Conservation (phyloP, 2,888 invertebrate genomes). For the Lobophora halterata region DNA sequence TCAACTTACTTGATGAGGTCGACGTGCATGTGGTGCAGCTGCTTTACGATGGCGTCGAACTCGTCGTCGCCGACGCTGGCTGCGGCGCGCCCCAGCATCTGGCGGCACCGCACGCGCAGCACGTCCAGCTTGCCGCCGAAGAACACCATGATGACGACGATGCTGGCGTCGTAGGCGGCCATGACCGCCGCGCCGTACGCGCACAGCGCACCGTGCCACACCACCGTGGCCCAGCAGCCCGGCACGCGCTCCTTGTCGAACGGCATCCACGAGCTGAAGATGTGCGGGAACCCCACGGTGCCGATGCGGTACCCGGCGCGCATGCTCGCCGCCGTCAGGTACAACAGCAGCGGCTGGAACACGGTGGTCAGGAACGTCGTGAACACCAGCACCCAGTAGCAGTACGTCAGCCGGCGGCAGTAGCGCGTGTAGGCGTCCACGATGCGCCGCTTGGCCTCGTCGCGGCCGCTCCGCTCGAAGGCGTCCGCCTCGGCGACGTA, state of each 20-base stretch:
- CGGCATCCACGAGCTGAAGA: conserved; percentile 70
- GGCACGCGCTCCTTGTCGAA: conserved; percentile 59
- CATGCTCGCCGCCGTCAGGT: conserved; percentile 3
- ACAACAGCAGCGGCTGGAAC: conserved; percentile 12
- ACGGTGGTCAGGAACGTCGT: conserved; percentile 35
- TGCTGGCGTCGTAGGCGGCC: conserved; percentile 56
- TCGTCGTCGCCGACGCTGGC: conserved; percentile 37
- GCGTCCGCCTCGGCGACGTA: conserved; percentile 61
- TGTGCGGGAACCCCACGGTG: conserved; percentile 58
- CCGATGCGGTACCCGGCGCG: conserved; percentile 53
- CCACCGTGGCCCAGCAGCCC: conserved; percentile 58
- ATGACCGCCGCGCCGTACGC: conserved; percentile 53
- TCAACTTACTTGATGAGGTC: conserved; percentile 63
- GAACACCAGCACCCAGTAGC: conserved; percentile 59
- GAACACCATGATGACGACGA: conserved; percentile 60
- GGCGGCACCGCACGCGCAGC: conserved; percentile 53
- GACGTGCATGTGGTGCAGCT: conserved; percentile 53
- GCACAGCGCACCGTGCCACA: conserved; percentile 51
- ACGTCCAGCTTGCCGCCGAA: conserved; percentile 65
- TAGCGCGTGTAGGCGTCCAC: conserved; percentile 56
- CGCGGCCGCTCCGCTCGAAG: conserved; percentile 49
- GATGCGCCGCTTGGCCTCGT: conserved; percentile 40
- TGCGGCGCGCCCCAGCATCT: conserved; percentile 43
- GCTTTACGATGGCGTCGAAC: conserved; percentile 35
- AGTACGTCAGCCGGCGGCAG: conserved; percentile 54